Percentiles rank a stretch among this genome's conserved stretches.
These are phyloP conservation scores for Teleiodes luculella DNA, from an alignment of 2,888 invertebrate species.

Conservation along the genomic window DNA sequence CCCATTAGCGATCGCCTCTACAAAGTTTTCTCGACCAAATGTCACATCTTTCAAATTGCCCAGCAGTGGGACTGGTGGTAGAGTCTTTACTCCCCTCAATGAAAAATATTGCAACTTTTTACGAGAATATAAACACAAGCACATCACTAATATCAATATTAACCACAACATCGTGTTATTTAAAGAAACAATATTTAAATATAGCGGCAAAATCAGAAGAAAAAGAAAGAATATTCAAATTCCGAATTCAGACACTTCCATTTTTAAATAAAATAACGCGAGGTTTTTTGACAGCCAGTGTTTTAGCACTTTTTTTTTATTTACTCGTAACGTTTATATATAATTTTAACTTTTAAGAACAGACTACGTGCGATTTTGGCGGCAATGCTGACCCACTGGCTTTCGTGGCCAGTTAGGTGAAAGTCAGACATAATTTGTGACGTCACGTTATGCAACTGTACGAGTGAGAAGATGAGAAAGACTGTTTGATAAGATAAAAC, in stretches of 20 bases:
- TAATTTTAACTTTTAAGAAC: background rate
- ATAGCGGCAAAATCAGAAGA: too few relatives aligned
- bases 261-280: background rate
- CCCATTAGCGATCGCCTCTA: slow-evolving; percentile 50
- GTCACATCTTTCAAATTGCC: slow-evolving; percentile 57
- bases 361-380: background rate
- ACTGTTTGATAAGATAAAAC: background rate
- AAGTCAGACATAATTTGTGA: background rate
- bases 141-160: slow-evolving; percentile 38
- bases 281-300: background rate
- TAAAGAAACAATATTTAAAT: too few relatives aligned
- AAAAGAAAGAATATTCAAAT: background rate
- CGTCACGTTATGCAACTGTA: background rate
- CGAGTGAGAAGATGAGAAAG: background rate
- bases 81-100: slow-evolving; percentile 43
- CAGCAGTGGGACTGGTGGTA: slow-evolving; percentile 48
- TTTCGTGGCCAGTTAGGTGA: background rate
- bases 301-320: background rate
- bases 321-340: background rate
- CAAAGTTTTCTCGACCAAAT: slow-evolving; percentile 51
- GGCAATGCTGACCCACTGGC: background rate
- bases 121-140: slow-evolving; percentile 42
- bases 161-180: slow-evolving; percentile 43
- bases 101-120: slow-evolving; percentile 47
- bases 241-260: background rate